Evolutionary conservation across 1,140 invertebrate species (phyloP).

Genomic region (Drosophila guanche): DNA sequence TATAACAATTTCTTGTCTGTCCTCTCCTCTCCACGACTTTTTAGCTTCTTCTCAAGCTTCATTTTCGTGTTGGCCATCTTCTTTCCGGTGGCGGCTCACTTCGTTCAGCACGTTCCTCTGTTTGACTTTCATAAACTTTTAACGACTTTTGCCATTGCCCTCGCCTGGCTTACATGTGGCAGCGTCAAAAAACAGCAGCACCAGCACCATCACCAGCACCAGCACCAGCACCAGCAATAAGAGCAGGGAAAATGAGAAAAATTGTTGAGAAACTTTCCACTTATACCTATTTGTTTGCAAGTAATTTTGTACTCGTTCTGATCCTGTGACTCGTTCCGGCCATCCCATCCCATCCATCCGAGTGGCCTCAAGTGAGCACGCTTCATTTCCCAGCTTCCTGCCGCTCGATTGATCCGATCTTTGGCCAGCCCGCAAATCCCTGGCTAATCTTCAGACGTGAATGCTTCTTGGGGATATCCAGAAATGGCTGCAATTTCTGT

Average conservation of each 20-base stretch:
- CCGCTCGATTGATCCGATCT: constrained; percentile 54
- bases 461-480: constrained; percentile 21
- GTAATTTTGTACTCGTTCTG: constrained; percentile 55
- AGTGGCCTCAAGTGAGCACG: constrained; percentile 43
- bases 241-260: constrained; percentile 15
- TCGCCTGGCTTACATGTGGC: constrained; percentile 69
- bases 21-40: constrained; percentile 26
- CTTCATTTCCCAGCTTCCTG: constrained; percentile 32
- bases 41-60: constrained; percentile 34
- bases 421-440: constrained; percentile 15
- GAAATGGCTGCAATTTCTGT: constrained; percentile 32
- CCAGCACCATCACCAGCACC: not conserved
- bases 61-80: constrained; percentile 31
- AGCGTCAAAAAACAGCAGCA: constrained; percentile 21
- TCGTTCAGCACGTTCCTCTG: constrained; percentile 65
- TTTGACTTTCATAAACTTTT: constrained; percentile 83
- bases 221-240: constrained; percentile 1
- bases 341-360: constrained; percentile 27
- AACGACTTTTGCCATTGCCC: constrained; percentile 80
- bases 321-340: constrained; percentile 18
- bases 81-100: constrained; percentile 26
- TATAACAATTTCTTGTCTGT: constrained; percentile 55
- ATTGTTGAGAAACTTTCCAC: constrained; percentile 72
- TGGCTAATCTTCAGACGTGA: constrained; percentile 18
- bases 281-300: constrained; percentile 61